Conservation (phyloP, 2,888 invertebrate species). For the Epistrophella euchroma region DNA sequence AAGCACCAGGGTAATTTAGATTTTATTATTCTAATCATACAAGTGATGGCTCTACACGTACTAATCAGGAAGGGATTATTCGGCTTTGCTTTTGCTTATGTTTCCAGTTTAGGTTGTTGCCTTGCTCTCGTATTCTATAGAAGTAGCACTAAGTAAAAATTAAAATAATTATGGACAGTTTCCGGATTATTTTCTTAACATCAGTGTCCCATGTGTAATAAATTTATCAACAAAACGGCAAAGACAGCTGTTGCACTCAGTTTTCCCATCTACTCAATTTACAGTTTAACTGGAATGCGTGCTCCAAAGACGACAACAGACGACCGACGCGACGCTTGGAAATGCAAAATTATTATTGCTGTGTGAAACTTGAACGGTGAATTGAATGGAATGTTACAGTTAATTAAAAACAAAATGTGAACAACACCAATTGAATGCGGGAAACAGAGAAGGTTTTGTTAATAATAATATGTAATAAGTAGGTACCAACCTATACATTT, state of each 20-base stretch:
- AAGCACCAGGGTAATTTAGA: slow-evolving; percentile 1
- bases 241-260: not conserved
- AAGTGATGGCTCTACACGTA: slow-evolving; percentile 7
- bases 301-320: not conserved
- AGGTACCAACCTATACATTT: too few species aligned
- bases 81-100: slow-evolving; percentile 37
- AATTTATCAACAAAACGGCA: slow-evolving; percentile 11
- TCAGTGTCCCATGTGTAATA: slow-evolving; percentile 21
- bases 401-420: slow-evolving; percentile 7
- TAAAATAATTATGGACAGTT: slow-evolving; percentile 21
- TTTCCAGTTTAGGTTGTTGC: slow-evolving; percentile 27
- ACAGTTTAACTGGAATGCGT: slow-evolving; percentile 28
- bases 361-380: not conserved
- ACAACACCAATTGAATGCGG: not conserved
- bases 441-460: not conserved
- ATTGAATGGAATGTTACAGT: slow-evolving; percentile 3
- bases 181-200: slow-evolving; percentile 31
- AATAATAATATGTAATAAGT: not conserved
- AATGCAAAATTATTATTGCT: slow-evolving; percentile 4
- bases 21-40: slow-evolving; percentile 52
- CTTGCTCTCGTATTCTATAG: slow-evolving; percentile 25
- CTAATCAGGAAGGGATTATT: slow-evolving; percentile 62
- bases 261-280: slow-evolving; percentile 28
- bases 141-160: not conserved
- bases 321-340: not conserved